Evolutionary conservation across 2,797 vertebrate species (phyloP).

Genomic region (Synanceia verrucosa): DNA sequence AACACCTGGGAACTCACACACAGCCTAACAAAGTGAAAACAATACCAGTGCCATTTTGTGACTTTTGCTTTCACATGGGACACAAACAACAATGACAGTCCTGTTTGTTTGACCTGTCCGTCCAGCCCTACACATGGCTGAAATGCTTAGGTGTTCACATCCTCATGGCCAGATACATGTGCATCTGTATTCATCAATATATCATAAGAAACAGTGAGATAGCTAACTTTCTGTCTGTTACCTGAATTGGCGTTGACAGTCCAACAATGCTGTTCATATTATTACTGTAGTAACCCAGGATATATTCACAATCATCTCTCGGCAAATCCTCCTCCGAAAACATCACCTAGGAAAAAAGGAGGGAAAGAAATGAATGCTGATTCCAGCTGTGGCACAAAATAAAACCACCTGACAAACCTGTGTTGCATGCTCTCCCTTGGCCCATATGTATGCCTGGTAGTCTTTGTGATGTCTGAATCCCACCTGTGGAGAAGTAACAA

Average conservation of each 20-base stretch:
- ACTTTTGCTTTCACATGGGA: too few species aligned
- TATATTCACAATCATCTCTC: conserved; percentile 91
- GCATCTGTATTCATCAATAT: background rate
- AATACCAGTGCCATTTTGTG: too few species aligned
- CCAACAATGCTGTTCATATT: conserved; percentile 90
- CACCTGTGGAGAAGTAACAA: conserved; percentile 57
- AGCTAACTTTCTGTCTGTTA: conserved; percentile 52
- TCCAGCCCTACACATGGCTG: background rate
- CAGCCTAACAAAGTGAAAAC: too few species aligned
- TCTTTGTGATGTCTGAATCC: conserved; percentile 91
- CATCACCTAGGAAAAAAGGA: conserved; percentile 80
- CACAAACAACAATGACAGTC: too few species aligned
- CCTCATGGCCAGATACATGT: background rate
- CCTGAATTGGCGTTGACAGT: conserved; percentile 93
- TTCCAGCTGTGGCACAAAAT: background rate
- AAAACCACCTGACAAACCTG: conserved; percentile 62
- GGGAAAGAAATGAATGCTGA: background rate
- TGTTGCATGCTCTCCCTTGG: conserved; percentile 86
- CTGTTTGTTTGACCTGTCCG: too few species aligned
- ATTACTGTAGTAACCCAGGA: conserved; percentile 94
- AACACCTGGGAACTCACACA: too few species aligned
- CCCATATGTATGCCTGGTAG: conserved; percentile 93
- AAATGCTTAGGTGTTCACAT: background rate
- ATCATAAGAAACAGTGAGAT: background rate
- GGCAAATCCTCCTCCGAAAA: conserved; percentile 94